Conservation (phyloP, 2,888 invertebrate genomes). For the Morpho achilles region DNA sequence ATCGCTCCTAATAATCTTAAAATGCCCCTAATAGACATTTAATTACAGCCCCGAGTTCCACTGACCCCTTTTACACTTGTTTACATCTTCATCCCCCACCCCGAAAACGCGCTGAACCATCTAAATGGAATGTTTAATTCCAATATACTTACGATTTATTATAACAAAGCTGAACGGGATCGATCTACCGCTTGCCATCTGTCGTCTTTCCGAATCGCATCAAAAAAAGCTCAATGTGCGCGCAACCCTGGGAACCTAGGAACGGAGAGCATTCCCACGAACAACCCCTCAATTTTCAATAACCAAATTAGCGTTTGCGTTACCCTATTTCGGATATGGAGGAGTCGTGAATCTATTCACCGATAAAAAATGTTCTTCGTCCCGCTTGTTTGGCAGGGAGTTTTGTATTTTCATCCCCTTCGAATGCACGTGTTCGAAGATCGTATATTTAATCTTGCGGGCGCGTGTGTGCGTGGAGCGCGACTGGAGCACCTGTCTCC, state of each 20-base stretch:
- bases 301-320: slow-evolving; percentile 81
- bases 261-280: slow-evolving; percentile 83
- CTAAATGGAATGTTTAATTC: slow-evolving; percentile 77
- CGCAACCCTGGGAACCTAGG: slow-evolving; percentile 82
- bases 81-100: slow-evolving; percentile 75
- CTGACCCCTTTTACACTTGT: slow-evolving; percentile 79
- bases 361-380: slow-evolving; percentile 67
- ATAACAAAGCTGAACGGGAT: slow-evolving; percentile 72
- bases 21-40: slow-evolving; percentile 75
- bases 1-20: slow-evolving; percentile 67
- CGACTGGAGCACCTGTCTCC: slow-evolving; percentile 70
- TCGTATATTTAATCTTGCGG: slow-evolving; percentile 69
- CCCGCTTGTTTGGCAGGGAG: slow-evolving; percentile 43
- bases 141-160: slow-evolving; percentile 75
- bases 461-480: slow-evolving; percentile 61
- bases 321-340: slow-evolving; percentile 79
- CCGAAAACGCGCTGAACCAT: slow-evolving; percentile 64
- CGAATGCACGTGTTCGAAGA: slow-evolving; percentile 78
- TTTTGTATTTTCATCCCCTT: slow-evolving; percentile 66
- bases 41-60: slow-evolving; percentile 70
- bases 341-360: slow-evolving; percentile 78
- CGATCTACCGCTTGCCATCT: slow-evolving; percentile 76
- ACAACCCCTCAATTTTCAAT: slow-evolving; percentile 80
- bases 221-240: slow-evolving; percentile 77
- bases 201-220: slow-evolving; percentile 75